Evolutionary conservation across 2,113 vertebrate species (phyloP).

Genomic region (Tiliqua scincoides): DNA sequence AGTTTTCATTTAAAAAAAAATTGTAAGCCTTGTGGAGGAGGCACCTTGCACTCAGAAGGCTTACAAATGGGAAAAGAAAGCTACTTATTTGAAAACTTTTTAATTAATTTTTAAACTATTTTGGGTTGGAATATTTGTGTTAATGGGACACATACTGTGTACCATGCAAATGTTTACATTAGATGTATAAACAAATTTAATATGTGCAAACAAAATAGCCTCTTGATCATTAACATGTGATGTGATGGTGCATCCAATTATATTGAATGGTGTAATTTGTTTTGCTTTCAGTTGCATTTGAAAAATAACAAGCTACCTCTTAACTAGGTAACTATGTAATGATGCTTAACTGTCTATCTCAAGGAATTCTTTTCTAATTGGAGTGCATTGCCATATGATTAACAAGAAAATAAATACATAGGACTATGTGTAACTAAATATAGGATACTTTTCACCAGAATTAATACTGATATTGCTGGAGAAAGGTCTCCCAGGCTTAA

Average conservation of each 20-base stretch:
- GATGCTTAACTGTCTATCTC: conserved; percentile 1
- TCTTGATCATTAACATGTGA: background rate
- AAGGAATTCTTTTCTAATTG: conserved; percentile 47
- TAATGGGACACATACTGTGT: background rate
- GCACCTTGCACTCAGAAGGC: background rate
- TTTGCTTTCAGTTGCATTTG: conserved; percentile 36
- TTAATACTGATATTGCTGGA: conserved; percentile 52
- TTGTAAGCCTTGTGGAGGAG: background rate
- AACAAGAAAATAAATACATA: conserved; percentile 22
- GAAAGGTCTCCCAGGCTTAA: conserved; percentile 60
- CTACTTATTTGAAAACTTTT: background rate
- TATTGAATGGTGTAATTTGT: conserved; percentile 6
- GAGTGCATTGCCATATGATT: conserved; percentile 40
- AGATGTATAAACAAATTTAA: background rate
- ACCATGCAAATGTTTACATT: background rate
- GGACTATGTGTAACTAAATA: conserved; percentile 41
- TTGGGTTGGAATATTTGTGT: background rate
- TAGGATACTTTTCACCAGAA: conserved; percentile 40
- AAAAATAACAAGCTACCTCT: conserved; percentile 34
- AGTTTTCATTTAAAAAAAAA: background rate
- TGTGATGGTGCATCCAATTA: conserved; percentile 26
- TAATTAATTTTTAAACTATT: background rate
- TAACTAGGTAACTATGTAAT: conserved; percentile 5
- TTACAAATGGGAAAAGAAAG: background rate
- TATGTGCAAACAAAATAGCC: background rate